Conservation (phyloP, 2,888 invertebrate species). For the Cantharis flavilabris region DNA sequence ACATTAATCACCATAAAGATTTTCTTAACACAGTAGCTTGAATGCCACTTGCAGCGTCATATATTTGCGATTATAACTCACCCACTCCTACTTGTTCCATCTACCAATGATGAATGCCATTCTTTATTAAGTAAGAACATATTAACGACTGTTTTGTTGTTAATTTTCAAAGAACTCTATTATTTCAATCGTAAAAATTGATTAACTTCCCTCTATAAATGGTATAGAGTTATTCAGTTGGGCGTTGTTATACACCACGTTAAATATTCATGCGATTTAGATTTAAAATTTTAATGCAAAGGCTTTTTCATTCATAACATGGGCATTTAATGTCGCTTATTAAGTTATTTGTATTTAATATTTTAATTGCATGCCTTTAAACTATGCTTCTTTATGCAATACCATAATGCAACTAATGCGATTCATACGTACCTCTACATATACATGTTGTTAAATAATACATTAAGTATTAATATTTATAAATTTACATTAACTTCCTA, state of each 20-base stretch:
- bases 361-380: neutral
- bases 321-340: slow-evolving; percentile 22
- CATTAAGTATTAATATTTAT: neutral
- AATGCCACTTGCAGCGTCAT: slow-evolving; percentile 33
- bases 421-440: neutral
- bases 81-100: slow-evolving; percentile 27
- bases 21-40: slow-evolving; percentile 35
- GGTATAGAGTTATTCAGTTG: slow-evolving; percentile 26
- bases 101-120: slow-evolving; percentile 23
- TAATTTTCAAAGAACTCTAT: slow-evolving; percentile 27
- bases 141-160: slow-evolving; percentile 27
- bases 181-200: slow-evolving; percentile 31
- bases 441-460: neutral
- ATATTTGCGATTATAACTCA: slow-evolving; percentile 34
- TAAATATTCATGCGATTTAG: slow-evolving; percentile 33
- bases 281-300: slow-evolving; percentile 31
- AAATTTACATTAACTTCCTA: neutral
- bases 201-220: slow-evolving; percentile 28
- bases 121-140: slow-evolving; percentile 29
- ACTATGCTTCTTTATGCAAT: neutral
- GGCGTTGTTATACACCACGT: slow-evolving; percentile 20
- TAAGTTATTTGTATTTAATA: slow-evolving; percentile 4
- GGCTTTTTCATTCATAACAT: slow-evolving; percentile 30
- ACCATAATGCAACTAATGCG: neutral
- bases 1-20: slow-evolving; percentile 42